A percentile compares a stretch with the other conserved stretches of the same genome.
Conservation (phyloP, 2,888 invertebrate genomes). For the Papilio protenor region DNA sequence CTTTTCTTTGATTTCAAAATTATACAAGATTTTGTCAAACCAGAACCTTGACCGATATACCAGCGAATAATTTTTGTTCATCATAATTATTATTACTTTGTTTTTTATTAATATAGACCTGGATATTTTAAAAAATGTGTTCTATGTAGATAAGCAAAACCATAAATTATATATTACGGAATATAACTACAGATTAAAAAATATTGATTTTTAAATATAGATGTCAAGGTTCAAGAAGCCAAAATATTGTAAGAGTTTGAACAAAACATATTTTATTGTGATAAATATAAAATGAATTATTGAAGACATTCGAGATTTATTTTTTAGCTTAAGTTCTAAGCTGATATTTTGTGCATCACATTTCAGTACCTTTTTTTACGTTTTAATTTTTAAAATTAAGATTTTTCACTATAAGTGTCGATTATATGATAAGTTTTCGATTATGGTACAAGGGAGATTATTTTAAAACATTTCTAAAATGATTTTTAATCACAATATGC, state of each 20-base stretch:
- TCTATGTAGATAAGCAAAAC: background rate
- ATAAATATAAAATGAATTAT: slow-evolving; percentile 49
- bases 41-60: slow-evolving; percentile 17
- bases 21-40: slow-evolving; percentile 24
- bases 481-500: slow-evolving; percentile 74
- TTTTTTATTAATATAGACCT: too few relatives aligned
- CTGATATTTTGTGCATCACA: slow-evolving; percentile 50
- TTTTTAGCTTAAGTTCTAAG: slow-evolving; percentile 47
- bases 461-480: slow-evolving; percentile 75
- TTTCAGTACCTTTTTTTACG: slow-evolving; percentile 48
- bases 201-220: background rate
- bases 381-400: slow-evolving; percentile 51
- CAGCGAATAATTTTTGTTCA: background rate
- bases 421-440: slow-evolving; percentile 65
- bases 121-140: too few relatives aligned
- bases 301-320: slow-evolving; percentile 55
- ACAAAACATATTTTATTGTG: slow-evolving; percentile 51
- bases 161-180: background rate
- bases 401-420: slow-evolving; percentile 71
- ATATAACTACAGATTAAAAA: background rate
- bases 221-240: slow-evolving; percentile 45
- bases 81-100: too few relatives aligned
- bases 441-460: slow-evolving; percentile 78
- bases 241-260: slow-evolving; percentile 49
- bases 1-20: slow-evolving; percentile 3